A percentile compares a stretch with the other conserved stretches of the same genome.
Evolutionary conservation across 2,113 vertebrate genomes (phyloP).

Genomic region (Rhabdomys dilectus): DNA sequence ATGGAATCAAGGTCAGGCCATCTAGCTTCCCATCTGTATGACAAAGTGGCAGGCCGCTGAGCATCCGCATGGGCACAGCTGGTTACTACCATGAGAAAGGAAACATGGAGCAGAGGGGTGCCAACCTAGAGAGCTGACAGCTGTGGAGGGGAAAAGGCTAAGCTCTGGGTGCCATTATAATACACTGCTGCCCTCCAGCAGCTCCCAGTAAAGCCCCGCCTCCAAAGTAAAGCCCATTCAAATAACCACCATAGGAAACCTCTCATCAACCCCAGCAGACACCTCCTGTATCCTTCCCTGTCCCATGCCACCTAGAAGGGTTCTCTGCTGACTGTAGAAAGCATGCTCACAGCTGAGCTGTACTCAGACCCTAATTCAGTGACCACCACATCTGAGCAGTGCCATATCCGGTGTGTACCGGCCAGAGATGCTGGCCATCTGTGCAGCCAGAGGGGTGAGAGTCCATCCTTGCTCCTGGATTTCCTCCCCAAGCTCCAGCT

Average conservation of each 20-base stretch:
- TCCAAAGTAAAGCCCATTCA: neutral
- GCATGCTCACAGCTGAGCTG: neutral
- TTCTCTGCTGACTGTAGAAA: neutral
- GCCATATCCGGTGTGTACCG: neutral
- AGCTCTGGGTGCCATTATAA: too few relatives aligned
- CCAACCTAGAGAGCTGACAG: neutral
- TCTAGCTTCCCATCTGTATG: neutral
- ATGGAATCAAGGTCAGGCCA: too few relatives aligned
- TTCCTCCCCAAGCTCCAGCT: neutral
- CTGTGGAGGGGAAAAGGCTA: neutral
- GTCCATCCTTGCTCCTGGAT: neutral
- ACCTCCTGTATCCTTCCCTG: neutral
- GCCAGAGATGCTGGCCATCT: neutral
- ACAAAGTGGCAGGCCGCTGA: neutral
- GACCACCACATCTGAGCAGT: neutral
- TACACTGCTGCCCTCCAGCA: neutral
- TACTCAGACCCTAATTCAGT: neutral
- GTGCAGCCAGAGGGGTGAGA: accelerated
- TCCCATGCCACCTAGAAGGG: neutral
- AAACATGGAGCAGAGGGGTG: neutral
- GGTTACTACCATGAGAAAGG: neutral
- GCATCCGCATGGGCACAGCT: neutral
- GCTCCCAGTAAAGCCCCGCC: neutral
- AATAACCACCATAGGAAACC: neutral
- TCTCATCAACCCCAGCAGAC: neutral